Evolutionary conservation across 2,113 vertebrate genomes (phyloP), one percentile per base, ranked within the genome.

Genomic region (Climacteris rufus): DNA sequence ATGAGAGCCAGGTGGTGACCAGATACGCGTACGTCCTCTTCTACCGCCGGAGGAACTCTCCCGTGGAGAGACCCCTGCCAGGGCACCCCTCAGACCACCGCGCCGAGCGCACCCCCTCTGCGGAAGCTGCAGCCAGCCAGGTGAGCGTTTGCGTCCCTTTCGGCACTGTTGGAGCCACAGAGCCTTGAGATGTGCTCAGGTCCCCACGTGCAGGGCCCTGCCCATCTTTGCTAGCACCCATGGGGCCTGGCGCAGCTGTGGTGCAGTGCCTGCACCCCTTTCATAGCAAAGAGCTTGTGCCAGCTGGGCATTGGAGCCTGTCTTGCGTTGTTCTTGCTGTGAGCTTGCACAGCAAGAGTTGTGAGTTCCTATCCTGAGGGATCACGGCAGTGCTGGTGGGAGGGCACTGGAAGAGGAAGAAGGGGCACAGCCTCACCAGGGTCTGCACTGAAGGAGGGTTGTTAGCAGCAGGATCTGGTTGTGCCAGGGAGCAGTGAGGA

Each of bases 21-120:
- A 99, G 99, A 92, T 99, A 99, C 1, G 99, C 99, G 0, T 99
- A 99, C 5, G 99, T 99, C 33, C 98, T 99, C 77, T 99, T 99
- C 97, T 99, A 99, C 95, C 98, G 99, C 11, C 98, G 99, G 35
- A 98, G 99, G 74, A 99, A 99, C 98, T 99, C 99, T 96, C 99
- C 99, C 6, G 99, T 99, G 97, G 99, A 99, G 97, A 98, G 99
- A 87, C 99, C 99, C 10, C 98, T 98, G 7, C 98, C 98, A 52
- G 98, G 98, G 42, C 97, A 98, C 66, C 80, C 98, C 33, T 77
- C 95, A 53, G 97, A 97, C 53, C 94, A 92, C 79, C 94, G 97
- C 33, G 22, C 95, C 0, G 98, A 98, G 65, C 95, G 94, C 54
- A 94, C 97, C 30, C 92, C 98, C 33, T 97, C 97, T 84, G 97